A percentile compares a stretch with the other conserved stretches of the same genome.
These are phyloP conservation scores for Erebia epiphron DNA, from an alignment of 2,888 invertebrate genomes.

Conservation along the genomic window DNA sequence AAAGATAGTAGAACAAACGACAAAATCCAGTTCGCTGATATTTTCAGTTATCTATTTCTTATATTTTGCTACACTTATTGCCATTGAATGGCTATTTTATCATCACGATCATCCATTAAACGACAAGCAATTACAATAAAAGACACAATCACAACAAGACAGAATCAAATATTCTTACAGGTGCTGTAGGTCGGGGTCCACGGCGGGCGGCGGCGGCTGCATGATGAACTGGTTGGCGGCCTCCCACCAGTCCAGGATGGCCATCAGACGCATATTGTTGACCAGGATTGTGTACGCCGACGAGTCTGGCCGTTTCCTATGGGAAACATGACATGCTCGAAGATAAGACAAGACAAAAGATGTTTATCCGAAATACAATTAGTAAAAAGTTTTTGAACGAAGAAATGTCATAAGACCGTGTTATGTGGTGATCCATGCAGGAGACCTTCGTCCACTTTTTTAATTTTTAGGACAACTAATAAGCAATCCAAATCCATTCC, in stretches of 20 bases:
- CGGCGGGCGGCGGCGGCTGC: constrained; percentile 69
- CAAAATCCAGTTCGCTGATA: too few species aligned
- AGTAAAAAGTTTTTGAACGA: background rate
- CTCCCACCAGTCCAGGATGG: constrained; percentile 97
- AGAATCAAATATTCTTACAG: constrained; percentile 45
- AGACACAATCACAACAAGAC: background rate
- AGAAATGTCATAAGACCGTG: too few species aligned
- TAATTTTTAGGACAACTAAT: too few species aligned
- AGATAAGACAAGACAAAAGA: background rate
- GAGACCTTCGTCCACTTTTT: too few species aligned
- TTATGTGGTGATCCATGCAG: too few species aligned
- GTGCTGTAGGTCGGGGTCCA: constrained; percentile 59
- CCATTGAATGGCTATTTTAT: too few species aligned
- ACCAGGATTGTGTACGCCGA: constrained; percentile 93
- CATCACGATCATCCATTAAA: too few species aligned
- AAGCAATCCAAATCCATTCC: too few species aligned
- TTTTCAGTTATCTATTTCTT: too few species aligned
- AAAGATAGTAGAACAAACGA: too few species aligned
- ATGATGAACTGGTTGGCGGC: constrained; percentile 91
- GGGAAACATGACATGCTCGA: background rate
- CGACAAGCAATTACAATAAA: too few species aligned
- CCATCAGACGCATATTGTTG: constrained; percentile 97
- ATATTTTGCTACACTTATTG: too few species aligned
- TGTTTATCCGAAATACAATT: background rate
- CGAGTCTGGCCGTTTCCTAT: constrained; percentile 85